Evolutionary conservation across 2,888 invertebrate genomes (phyloP), one percentile per base, ranked within the genome.

Genomic region (Clunio marinus): DNA sequence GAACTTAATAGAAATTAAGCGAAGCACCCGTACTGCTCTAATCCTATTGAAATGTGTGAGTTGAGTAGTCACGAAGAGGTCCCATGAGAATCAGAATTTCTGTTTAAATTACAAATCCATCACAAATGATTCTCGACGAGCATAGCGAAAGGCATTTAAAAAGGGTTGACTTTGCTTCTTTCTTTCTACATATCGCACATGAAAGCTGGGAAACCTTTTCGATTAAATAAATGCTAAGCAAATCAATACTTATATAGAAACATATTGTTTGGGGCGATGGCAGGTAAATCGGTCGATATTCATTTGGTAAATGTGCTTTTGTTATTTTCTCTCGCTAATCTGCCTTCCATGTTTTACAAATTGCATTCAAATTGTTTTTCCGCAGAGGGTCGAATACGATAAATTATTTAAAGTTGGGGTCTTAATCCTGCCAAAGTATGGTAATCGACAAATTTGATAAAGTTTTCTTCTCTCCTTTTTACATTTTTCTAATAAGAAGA

Each of bases 341-440:
- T 15, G 10, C 5, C 15, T 35, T 25, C 57, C 35, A 35, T 59
- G 59, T 59, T 59, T 37, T 20, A 62, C 62, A 62, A 62, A 62
- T 62, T 62, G 62, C 62, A 62, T 62, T 62, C 20, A 41, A 62
- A 62, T 62, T 62, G 62, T 62, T 41, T 37, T 15, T 20, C 41
- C 15, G 45, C n/a, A 32, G 13, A 32, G 35, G 35, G 35, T 32
- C 13, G 35, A 32, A 32, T 5, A 32, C 7, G 13, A 32, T 32
- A 13, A 32, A 32, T 32, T 32, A 32, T 32, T 32, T 13, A 32
- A 13, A 32, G 13, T 32, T 13, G 13, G 13, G 35, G 35, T 8
- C 13, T 32, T n/a, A n/a, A n/a, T n/a, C n/a, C n/a, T n/a, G n/a
- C n/a, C n/a, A n/a, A n/a, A n/a, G n/a, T n/a, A n/a, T n/a, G n/a